Evolutionary conservation across 1,140 invertebrate species (phyloP).

Genomic region (Propsilocerus akamusi): DNA sequence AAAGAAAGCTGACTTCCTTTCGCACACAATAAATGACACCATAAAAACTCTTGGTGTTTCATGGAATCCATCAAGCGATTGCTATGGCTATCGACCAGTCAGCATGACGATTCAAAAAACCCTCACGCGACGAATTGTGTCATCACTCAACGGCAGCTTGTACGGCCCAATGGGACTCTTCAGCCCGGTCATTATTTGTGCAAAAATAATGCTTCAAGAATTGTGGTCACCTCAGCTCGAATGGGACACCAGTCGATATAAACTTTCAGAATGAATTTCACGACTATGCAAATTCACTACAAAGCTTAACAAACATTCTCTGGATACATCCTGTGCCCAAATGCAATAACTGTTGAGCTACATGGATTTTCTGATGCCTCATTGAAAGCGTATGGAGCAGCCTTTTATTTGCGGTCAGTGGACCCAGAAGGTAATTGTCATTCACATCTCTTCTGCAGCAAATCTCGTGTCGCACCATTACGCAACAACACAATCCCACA

Average conservation of each 20-base stretch:
- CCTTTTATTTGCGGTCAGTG: conserved; percentile 12
- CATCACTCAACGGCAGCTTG: conserved; percentile 15
- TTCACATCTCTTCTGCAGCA: conserved; percentile 16
- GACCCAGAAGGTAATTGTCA: conserved; percentile 8
- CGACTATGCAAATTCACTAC: no score
- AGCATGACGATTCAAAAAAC: no score
- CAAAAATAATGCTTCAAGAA: conserved; percentile 24
- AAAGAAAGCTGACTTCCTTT: no score
- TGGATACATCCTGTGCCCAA: no score
- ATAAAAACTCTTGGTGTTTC: no score
- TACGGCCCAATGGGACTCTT: conserved; percentile 23
- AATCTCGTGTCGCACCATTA: conserved; percentile 25
- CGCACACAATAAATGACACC: no score
- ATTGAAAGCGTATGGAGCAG: conserved; percentile 14
- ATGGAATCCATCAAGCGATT: no score
- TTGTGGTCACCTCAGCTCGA: conserved; percentile 15
- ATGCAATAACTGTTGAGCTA: conserved; percentile 7
- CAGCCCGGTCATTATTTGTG: conserved; percentile 16
- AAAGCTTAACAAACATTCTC: no score
- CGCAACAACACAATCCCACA: conserved; percentile 25
- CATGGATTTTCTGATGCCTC: conserved; percentile 19
- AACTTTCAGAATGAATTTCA: no score
- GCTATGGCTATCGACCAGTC: no score
- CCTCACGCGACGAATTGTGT: no score
- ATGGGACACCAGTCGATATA: no score